Evolutionary conservation across 1,140 invertebrate species (phyloP), one percentile per base, ranked within the genome.

Genomic region (Diachasma alloeum): DNA sequence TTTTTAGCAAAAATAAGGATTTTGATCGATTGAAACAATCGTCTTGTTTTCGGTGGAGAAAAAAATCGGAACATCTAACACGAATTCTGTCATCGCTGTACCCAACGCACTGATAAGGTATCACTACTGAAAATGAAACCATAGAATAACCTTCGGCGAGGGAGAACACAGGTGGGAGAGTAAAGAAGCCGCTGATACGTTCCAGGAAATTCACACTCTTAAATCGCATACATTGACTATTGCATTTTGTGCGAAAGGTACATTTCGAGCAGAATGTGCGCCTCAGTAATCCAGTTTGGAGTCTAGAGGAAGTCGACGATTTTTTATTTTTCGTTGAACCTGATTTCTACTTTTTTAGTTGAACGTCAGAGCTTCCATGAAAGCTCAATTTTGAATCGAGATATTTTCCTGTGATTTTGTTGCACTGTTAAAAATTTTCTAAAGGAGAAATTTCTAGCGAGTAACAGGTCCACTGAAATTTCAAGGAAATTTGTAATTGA

Each of bases 71-170:
- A 26, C 26, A 19, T 56, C n/a, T 63, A 26, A 26, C 15, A n/a
- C 17, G 44, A 44, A 44, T 71, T 67, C 66, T 66, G 74, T 67
- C 53, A 39, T 53, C 39, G 17, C 39, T 56, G 24, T 67, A 71
- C 39, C 56, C 76, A 15, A 74, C 69, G 74, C 71, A 72, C 73
- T 75, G 77, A 78, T 78, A 78, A 78, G 73, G 68, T 78, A 78
- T 78, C 77, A 78, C 73, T 72, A 56, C 36, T 75, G 75, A 73
- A 74, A 75, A 67, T 63, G 59, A 63, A 53, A 46, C 53, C 67
- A 69, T 75, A 69, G 73, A 72, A 74, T 66, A 71, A 72, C 74
- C 69, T 69, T 68, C 67, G 56, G 70, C 63, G 66, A 75, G 19
- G 59, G 31, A 39, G 68, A 71, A 70, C 69, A 67, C 19, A 68